phyloP scores from a whole-genome alignment of 2,113 vertebrate genomes.

The Hoplias malabaricus region DNA sequence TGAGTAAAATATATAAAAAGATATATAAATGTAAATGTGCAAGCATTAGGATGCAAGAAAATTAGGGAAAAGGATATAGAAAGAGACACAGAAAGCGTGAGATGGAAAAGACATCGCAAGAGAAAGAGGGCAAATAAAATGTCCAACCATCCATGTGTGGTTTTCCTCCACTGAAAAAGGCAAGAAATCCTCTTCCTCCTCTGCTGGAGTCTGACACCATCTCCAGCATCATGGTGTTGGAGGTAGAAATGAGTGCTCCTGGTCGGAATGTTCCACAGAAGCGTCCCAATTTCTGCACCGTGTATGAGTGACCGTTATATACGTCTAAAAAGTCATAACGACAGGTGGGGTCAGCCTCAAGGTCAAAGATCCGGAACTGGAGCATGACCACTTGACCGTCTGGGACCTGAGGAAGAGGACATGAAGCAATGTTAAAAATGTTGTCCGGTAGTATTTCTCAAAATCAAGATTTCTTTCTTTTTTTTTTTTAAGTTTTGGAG shows the following conservation, averaged over 20 bases:
- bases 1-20: too few relatives aligned
- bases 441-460: too few relatives aligned
- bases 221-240: constrained; percentile 84
- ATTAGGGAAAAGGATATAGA: too few relatives aligned
- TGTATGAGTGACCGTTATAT: constrained; percentile 78
- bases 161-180: constrained; percentile 80
- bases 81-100: too few relatives aligned
- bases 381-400: constrained; percentile 85
- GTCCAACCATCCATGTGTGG: constrained; percentile 78
- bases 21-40: too few relatives aligned
- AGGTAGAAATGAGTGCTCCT: constrained; percentile 81
- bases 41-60: too few relatives aligned
- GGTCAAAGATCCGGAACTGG: constrained; percentile 86
- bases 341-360: constrained; percentile 85
- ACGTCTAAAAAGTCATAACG: constrained; percentile 86
- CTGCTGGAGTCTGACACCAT: constrained; percentile 81
- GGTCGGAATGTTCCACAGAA: constrained; percentile 91
- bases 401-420: constrained; percentile 74
- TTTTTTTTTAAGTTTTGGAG: background rate
- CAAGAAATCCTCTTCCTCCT: constrained; percentile 82
- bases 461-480: too few relatives aligned
- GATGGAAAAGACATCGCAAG: too few relatives aligned
- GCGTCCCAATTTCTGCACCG: constrained; percentile 80
- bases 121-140: background rate
- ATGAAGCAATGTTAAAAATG: background rate